Evolutionary conservation across 2,888 invertebrate genomes (phyloP), one percentile per base, ranked within the genome.

Genomic region (Molorchus minor): DNA sequence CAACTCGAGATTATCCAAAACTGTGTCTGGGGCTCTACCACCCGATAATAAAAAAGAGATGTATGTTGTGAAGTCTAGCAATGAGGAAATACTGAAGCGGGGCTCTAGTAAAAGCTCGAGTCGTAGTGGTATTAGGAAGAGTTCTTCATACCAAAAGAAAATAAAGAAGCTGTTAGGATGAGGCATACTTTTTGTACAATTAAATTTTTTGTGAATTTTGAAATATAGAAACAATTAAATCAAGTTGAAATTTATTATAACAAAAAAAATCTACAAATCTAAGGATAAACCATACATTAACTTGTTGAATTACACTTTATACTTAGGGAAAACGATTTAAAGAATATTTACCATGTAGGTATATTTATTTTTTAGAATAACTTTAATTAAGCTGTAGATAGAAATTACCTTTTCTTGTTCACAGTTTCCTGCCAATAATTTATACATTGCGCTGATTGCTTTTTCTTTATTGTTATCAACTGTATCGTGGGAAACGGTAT

Each of bases 381-480:
- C 33, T 33, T 33, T 7, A 33, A n/a, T 33, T 5, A 25, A 25
- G 4, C 8, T 25, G 25, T 25, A 8, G 4, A 8, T 25, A 5
- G 8, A 4, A 25, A 25, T 61, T 79, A 92, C 91, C 84, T 89
- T 89, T 80, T 96, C 95, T 75, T 92, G 90, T 77, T 96, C 96
- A 0, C 92, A 88, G 78, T 93, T 91, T 43, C 87, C 87, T 70
- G 87, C 85, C 21, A 96, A 80, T 13, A 96, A 79, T 68, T 91
- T 89, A 16, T 87, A 88, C 85, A 94, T 86, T 0, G 88, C 84
- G 3, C 85, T 84, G 70, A 94, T 86, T 0, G 93, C 91, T 76
- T 92, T 93, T 76, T 91, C 90, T 74, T 92, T 91, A 68, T 92
- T 90, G 0, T 87, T 85, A 52, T 93, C 91, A 0, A 95, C 87